A percentile compares a stretch with the other conserved stretches of the same genome.
Conservation (phyloP, 2,888 invertebrate genomes). For the Heliconius sara region DNA sequence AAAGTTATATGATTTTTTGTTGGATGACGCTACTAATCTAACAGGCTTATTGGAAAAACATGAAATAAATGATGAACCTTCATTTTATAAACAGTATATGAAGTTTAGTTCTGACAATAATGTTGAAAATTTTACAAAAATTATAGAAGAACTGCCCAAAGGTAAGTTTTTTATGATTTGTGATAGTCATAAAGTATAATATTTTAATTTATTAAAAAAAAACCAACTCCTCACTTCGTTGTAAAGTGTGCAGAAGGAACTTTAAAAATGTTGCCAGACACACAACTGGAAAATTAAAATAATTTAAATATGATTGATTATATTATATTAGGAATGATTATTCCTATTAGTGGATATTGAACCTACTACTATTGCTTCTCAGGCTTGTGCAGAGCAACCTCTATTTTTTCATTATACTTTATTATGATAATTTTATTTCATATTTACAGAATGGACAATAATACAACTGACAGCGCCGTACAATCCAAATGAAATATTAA, state of each 20-base stretch:
- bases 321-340: too few species aligned
- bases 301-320: too few species aligned
- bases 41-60: constrained; percentile 55
- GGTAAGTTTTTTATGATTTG: constrained; percentile 56
- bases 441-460: constrained; percentile 84
- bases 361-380: too few species aligned
- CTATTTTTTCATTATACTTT: too few species aligned
- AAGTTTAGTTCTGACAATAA: constrained; percentile 70
- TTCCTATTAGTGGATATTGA: too few species aligned
- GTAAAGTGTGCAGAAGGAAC: too few species aligned
- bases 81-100: constrained; percentile 68
- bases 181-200: too few species aligned
- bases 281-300: too few species aligned
- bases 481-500: constrained; percentile 76
- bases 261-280: too few species aligned
- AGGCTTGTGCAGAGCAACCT: too few species aligned
- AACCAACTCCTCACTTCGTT: too few species aligned
- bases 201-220: too few species aligned
- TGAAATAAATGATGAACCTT: constrained; percentile 59
- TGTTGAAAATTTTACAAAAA: constrained; percentile 67
- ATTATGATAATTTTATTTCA: not conserved
- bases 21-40: constrained; percentile 52
- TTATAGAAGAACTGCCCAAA: constrained; percentile 73
- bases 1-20: constrained; percentile 56
- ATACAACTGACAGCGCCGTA: constrained; percentile 83